phyloP scores from a whole-genome alignment of 2,797 vertebrate genomes.

The Acridotheres tristis region DNA sequence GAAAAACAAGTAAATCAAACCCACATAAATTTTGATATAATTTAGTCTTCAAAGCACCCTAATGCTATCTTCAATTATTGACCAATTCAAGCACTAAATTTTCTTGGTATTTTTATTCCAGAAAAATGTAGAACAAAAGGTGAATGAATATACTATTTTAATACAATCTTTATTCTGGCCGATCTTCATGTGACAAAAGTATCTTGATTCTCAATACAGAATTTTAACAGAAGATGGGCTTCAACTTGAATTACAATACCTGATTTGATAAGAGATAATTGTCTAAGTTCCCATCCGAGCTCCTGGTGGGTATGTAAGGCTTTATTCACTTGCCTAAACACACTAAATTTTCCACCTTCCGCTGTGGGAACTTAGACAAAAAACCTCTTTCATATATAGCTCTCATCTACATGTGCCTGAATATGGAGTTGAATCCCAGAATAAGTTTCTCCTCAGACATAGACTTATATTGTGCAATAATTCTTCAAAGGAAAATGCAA shows the following conservation, averaged over 20 bases:
- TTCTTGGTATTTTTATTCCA: not conserved
- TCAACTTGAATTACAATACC: not conserved
- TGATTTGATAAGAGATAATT: not conserved
- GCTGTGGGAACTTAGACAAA: not conserved
- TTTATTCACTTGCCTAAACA: not conserved
- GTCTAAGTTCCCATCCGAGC: not conserved
- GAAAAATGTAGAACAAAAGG: not conserved
- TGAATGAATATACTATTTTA: not conserved
- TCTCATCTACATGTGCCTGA: not conserved
- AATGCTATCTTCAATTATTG: not conserved
- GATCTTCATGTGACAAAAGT: not conserved
- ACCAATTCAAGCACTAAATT: not conserved
- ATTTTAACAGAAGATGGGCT: not conserved
- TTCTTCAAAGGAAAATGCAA: not conserved
- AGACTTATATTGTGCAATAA: not conserved
- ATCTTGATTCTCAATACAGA: not conserved
- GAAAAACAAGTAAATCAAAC: not conserved
- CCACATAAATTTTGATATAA: not conserved
- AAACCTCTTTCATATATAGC: not conserved
- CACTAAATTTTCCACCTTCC: not conserved
- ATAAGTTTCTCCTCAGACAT: not conserved
- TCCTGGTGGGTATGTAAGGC: not conserved
- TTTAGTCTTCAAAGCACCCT: not conserved
- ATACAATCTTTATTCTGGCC: not conserved
- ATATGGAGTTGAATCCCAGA: not conserved